Conservation (phyloP, 2,888 invertebrate genomes). For the Ptychoptera albimana region DNA sequence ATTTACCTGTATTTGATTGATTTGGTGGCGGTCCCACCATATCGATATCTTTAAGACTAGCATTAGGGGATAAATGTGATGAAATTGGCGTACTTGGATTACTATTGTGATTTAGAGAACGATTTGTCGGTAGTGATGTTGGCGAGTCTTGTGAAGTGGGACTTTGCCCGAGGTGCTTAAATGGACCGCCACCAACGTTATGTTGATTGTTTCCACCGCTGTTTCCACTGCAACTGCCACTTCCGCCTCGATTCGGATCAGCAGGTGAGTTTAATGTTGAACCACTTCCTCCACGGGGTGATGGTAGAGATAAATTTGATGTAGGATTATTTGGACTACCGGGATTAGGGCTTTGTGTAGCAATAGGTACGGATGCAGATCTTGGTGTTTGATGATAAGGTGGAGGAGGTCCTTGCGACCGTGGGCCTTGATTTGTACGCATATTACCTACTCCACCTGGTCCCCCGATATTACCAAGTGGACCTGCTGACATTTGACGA, state of each 20-base stretch:
- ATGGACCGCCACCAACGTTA: not conserved
- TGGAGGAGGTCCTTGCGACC: constrained; percentile 59
- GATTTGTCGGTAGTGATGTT: constrained; percentile 25
- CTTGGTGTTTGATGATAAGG: constrained; percentile 59
- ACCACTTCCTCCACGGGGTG: constrained; percentile 42
- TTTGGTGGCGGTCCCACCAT: constrained; percentile 8
- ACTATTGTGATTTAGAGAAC: constrained; percentile 38
- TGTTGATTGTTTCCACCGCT: constrained; percentile 14
- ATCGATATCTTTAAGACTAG: constrained; percentile 29
- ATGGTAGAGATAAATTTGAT: constrained; percentile 55
- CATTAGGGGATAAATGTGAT: constrained; percentile 41
- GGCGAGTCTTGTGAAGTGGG: constrained; percentile 39
- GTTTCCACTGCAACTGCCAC: constrained; percentile 11
- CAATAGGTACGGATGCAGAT: constrained; percentile 57
- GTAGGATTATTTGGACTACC: constrained; percentile 55
- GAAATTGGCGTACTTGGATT: constrained; percentile 58
- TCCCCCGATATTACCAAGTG: not conserved
- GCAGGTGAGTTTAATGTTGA: constrained; percentile 54
- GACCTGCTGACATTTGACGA: not conserved
- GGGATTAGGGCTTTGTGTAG: constrained; percentile 57
- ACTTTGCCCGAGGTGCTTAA: constrained; percentile 4
- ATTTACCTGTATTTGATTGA: constrained; percentile 7
- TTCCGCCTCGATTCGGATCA: constrained; percentile 34
- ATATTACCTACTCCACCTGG: constrained; percentile 2
- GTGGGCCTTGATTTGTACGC: constrained; percentile 20